A percentile compares a stretch with the other conserved stretches of the same genome.
Evolutionary conservation across 2,113 vertebrate genomes (phyloP).

Genomic region (Callionymus lyra): DNA sequence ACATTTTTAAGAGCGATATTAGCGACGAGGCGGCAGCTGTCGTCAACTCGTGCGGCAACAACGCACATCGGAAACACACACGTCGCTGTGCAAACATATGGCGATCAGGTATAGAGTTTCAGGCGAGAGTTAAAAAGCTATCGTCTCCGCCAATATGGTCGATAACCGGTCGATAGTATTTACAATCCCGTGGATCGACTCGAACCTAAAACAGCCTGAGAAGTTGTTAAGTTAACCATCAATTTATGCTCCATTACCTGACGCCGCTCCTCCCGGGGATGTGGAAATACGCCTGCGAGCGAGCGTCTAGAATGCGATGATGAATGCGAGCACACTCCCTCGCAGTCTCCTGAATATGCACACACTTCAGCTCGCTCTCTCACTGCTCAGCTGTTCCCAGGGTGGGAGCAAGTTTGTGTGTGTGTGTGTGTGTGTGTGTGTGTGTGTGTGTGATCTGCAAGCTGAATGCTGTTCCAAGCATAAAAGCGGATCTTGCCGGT

Average conservation of each 20-base stretch:
- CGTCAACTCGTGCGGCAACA: slow-evolving; percentile 10
- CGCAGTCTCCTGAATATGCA: slow-evolving; percentile 35
- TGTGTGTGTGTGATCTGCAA: slow-evolving; percentile 14
- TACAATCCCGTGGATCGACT: too few species aligned
- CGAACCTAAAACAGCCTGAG: too few species aligned
- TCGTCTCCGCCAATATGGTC: too few species aligned
- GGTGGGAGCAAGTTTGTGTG: slow-evolving; percentile 21
- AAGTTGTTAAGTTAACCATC: too few species aligned
- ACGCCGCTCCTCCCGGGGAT: slow-evolving; percentile 1
- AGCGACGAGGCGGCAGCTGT: slow-evolving; percentile 18
- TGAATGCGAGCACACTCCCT: slow-evolving; percentile 24
- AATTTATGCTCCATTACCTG: too few species aligned
- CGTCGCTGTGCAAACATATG: slow-evolving; percentile 7
- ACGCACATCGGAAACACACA: slow-evolving; percentile 7
- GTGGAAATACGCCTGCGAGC: slow-evolving; percentile 28
- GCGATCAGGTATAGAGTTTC: too few species aligned
- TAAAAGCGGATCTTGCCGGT: slow-evolving; percentile 51
- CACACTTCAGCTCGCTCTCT: slow-evolving; percentile 30
- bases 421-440: slow-evolving; percentile 12
- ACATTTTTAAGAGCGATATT: neutral
- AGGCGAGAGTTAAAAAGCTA: too few species aligned
- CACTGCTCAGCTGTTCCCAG: slow-evolving; percentile 35
- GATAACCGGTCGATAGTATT: too few species aligned
- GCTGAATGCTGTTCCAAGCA: slow-evolving; percentile 64
- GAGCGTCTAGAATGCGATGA: slow-evolving; percentile 24